Percentiles rank a stretch among this genome's conserved stretches.
These are phyloP conservation scores for Coremacera marginata DNA, from an alignment of 2,888 invertebrate species.

Conservation along the genomic window DNA sequence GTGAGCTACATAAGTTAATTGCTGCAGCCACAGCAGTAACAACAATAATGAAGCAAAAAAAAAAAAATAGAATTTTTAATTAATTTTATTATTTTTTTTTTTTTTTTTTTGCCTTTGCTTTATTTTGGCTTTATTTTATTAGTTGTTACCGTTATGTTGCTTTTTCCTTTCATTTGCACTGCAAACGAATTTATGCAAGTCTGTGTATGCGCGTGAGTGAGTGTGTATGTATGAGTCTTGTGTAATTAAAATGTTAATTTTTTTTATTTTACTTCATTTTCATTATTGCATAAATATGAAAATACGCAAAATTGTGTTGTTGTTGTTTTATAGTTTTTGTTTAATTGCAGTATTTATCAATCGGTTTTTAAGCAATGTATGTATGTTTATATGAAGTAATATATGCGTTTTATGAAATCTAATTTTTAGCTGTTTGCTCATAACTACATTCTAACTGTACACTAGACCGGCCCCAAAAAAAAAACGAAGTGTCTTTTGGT, in stretches of 20 bases:
- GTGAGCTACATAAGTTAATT: background rate
- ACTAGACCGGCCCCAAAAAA: no score
- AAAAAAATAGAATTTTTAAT: conserved; percentile 19
- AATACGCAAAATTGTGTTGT: background rate
- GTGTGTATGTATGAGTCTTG: background rate
- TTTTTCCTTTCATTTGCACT: background rate
- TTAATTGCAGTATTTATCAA: no score
- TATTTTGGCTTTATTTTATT: background rate
- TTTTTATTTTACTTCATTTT: background rate
- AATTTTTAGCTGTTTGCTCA: no score
- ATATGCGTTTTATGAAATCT: no score
- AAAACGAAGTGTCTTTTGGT: no score
- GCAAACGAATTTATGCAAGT: background rate
- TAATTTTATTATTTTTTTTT: conserved; percentile 7
- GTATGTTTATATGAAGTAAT: no score
- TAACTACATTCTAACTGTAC: no score
- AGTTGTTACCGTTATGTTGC: conserved; percentile 22
- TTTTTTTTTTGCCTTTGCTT: conserved; percentile 3
- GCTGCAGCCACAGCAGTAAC: background rate
- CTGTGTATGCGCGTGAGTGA: background rate
- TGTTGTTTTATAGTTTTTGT: background rate
- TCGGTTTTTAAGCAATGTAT: no score
- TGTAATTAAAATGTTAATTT: conserved; percentile 36
- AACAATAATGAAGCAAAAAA: background rate
- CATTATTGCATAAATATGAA: background rate